Evolutionary conservation across 2,888 invertebrate species (phyloP).

Genomic region (Agonopterix alstromeriana): DNA sequence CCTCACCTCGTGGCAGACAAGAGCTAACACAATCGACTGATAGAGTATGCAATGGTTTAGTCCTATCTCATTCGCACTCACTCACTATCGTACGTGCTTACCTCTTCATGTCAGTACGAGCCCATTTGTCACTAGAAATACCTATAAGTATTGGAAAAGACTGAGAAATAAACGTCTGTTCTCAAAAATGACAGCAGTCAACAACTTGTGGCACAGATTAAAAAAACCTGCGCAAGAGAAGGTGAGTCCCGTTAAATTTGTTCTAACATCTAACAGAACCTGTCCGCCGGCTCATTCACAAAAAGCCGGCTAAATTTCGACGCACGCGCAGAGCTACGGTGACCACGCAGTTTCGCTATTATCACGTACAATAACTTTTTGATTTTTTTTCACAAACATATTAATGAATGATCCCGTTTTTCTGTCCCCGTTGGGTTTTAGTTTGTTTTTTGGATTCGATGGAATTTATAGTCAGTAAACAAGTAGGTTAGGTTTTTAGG

Average conservation of each 20-base stretch:
- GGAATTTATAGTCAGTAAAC: too few relatives aligned
- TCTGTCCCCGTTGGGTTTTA: not conserved
- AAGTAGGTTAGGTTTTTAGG: too few relatives aligned
- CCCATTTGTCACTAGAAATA: too few relatives aligned
- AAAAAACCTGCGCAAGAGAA: constrained; percentile 38
- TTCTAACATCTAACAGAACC: constrained; percentile 54
- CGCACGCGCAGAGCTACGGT: constrained; percentile 55
- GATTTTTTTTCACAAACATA: constrained; percentile 3
- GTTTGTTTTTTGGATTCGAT: not conserved
- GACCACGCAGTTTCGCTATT: constrained; percentile 24
- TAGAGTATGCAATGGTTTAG: too few relatives aligned
- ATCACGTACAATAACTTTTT: constrained; percentile 6
- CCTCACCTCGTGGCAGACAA: too few relatives aligned
- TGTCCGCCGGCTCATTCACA: constrained; percentile 61
- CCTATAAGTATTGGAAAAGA: too few relatives aligned
- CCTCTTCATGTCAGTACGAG: too few relatives aligned
- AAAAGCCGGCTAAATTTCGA: constrained; percentile 52
- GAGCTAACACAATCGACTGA: too few relatives aligned
- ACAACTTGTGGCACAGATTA: constrained; percentile 28
- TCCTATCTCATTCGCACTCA: too few relatives aligned
- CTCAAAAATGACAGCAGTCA: constrained; percentile 16
- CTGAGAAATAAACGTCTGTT: too few relatives aligned
- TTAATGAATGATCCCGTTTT: constrained; percentile 1
- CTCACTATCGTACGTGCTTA: too few relatives aligned
- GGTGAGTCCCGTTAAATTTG: constrained; percentile 63